phyloP scores from a whole-genome alignment of 1,140 invertebrate species.

The Portunus trituberculatus region DNA sequence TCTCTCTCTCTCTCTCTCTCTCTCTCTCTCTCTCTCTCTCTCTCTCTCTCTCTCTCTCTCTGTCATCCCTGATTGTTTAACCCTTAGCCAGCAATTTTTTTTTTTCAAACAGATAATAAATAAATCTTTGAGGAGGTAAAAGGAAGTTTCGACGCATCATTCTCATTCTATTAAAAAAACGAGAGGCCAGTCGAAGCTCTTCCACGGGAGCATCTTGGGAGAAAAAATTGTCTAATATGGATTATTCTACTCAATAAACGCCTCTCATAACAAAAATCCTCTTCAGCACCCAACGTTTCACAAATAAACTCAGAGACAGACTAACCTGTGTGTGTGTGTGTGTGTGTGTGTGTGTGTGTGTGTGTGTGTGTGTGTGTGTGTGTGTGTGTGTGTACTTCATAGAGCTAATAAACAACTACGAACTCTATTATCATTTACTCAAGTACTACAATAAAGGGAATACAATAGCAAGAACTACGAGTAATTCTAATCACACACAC shows the following conservation, averaged over 20 bases:
- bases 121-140: neutral
- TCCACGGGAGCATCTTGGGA: neutral
- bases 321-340: neutral
- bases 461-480: neutral
- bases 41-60: neutral
- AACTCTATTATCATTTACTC: neutral
- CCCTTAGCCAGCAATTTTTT: neutral
- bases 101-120: neutral
- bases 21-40: neutral
- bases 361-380: slow-evolving; percentile 30
- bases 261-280: slow-evolving; percentile 48
- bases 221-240: slow-evolving; percentile 38
- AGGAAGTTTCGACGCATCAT: neutral
- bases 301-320: neutral
- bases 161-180: neutral
- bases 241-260: slow-evolving; percentile 59
- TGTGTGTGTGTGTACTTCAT: slow-evolving; percentile 27
- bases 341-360: slow-evolving; percentile 37
- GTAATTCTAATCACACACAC: neutral
- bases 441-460: neutral
- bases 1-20: too few relatives aligned
- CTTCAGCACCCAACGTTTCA: neutral
- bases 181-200: neutral
- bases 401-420: neutral
- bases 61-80: neutral